A percentile compares a stretch with the other conserved stretches of the same genome.
Conservation (phyloP, 2,888 invertebrate genomes). For the Thalpophila matura region DNA sequence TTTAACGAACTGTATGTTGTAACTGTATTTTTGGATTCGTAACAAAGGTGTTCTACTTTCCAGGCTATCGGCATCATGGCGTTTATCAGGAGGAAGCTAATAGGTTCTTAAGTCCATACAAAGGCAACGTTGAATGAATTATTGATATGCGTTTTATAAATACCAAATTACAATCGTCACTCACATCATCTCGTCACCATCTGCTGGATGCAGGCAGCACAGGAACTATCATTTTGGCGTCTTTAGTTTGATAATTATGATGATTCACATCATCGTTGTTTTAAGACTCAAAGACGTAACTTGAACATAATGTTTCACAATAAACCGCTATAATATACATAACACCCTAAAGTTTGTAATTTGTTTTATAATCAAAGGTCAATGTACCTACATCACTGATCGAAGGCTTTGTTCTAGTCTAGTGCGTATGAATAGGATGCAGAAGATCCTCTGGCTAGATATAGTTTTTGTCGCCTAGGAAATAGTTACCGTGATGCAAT, state of each 20-base stretch:
- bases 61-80: neutral
- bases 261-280: no score
- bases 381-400: slow-evolving; percentile 11
- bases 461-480: neutral
- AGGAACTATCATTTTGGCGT: no score
- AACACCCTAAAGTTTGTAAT: neutral
- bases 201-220: no score
- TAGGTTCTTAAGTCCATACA: neutral
- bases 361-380: neutral
- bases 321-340: neutral
- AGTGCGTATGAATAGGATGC: neutral
- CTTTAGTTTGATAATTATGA: no score
- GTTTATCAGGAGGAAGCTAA: neutral
- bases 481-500: slow-evolving; percentile 12
- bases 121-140: neutral
- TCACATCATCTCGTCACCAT: no score
- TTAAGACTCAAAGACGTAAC: no score
- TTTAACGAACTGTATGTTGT: slow-evolving; percentile 47
- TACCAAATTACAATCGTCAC: no score
- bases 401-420: neutral
- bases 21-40: slow-evolving; percentile 33
- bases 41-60: slow-evolving; percentile 19
- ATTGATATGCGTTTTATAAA: neutral
- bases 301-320: no score
- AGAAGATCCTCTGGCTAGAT: neutral